A percentile compares a stretch with the other conserved stretches of the same genome.
These are phyloP conservation scores for Bucco capensis DNA, from an alignment of 2,113 vertebrate genomes.

Conservation along the genomic window DNA sequence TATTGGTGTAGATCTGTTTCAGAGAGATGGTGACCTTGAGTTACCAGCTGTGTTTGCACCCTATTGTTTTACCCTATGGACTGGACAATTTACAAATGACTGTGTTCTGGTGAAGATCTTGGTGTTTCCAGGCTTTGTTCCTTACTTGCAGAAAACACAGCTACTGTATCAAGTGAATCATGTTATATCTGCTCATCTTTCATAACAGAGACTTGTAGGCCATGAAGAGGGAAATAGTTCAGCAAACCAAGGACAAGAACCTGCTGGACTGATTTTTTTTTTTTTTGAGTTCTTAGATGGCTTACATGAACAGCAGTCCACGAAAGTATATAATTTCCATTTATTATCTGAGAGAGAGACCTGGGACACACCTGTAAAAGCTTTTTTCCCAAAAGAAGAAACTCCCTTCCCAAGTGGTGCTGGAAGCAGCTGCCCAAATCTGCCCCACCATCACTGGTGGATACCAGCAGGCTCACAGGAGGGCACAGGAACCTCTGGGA, in stretches of 20 bases:
- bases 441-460: no score
- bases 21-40: not conserved
- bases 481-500: no score
- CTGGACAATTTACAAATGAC: not conserved
- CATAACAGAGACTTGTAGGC: not conserved
- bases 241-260: not conserved
- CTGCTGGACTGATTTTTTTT: not conserved
- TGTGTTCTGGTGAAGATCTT: not conserved
- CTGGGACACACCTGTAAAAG: no score
- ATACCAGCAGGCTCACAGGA: no score
- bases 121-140: not conserved
- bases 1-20: not conserved
- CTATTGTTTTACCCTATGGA: accelerated
- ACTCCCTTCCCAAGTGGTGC: no score
- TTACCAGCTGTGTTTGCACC: not conserved
- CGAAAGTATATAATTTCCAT: not conserved
- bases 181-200: not conserved
- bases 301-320: not conserved
- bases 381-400: no score
- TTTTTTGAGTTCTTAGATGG: not conserved
- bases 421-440: no score
- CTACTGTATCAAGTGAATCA: not conserved
- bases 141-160: not conserved
- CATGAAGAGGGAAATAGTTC: not conserved
- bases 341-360: not conserved